These are phyloP conservation scores for Melanogrammus aeglefinus DNA, from an alignment of 2,797 vertebrate genomes.

Conservation along the genomic window DNA sequence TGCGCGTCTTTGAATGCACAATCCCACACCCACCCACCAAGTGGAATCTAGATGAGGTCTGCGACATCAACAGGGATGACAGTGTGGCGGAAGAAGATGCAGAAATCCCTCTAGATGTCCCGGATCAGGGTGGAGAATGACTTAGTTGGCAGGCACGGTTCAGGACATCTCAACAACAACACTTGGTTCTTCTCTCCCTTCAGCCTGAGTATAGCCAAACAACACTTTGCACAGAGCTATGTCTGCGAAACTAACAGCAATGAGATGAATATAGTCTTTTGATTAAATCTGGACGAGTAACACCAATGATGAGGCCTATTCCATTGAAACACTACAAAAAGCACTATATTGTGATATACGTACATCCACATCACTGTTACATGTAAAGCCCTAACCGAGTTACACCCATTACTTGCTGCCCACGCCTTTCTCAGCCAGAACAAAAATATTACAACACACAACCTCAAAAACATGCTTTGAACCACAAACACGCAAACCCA, in stretches of 20 bases:
- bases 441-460: neutral
- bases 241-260: neutral
- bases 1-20: neutral
- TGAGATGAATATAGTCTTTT: neutral
- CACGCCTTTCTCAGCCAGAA: neutral
- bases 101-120: neutral
- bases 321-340: neutral
- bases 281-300: neutral
- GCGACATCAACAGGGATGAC: neutral
- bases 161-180: neutral
- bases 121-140: neutral
- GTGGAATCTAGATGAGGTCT: neutral
- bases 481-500: neutral
- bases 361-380: neutral
- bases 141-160: neutral
- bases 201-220: neutral
- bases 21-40: neutral
- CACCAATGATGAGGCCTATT: neutral
- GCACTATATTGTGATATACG: neutral
- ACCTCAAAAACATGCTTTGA: no score
- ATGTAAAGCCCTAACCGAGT: neutral
- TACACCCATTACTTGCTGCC: neutral
- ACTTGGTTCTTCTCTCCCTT: neutral
- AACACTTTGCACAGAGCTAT: neutral
- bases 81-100: neutral